Conservation (phyloP, 2,797 vertebrate species). For the Okamejei kenojei region DNA sequence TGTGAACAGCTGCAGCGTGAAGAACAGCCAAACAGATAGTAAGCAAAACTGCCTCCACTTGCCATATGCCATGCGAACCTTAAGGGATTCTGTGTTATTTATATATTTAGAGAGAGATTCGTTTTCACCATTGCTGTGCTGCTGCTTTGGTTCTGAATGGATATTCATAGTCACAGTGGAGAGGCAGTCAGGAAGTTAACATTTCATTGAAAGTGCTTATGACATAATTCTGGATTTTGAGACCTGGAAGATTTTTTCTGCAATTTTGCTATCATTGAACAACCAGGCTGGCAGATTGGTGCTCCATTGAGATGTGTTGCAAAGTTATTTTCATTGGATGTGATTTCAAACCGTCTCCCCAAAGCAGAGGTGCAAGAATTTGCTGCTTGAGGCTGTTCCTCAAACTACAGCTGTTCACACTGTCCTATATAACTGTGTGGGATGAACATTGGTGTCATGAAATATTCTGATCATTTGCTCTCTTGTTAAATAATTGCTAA, state of each 20-base stretch:
- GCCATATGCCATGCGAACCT: neutral
- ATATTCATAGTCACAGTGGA: neutral
- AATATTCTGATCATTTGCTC: neutral
- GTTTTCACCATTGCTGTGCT: neutral
- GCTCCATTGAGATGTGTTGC: neutral
- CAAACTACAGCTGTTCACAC: constrained; percentile 17
- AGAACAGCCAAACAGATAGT: neutral
- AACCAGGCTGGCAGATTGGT: neutral
- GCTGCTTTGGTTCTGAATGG: neutral
- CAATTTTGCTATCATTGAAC: neutral
- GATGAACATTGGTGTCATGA: constrained; percentile 11
- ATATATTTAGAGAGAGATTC: neutral
- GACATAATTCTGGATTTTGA: neutral
- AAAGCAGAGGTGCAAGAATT: neutral
- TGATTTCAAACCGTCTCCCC: neutral
- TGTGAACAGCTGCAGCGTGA: constrained; percentile 6
- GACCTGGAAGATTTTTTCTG: neutral
- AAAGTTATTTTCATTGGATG: neutral
- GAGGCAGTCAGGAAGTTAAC: neutral
- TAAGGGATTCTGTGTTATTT: neutral
- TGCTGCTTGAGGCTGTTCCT: neutral
- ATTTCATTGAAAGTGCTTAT: neutral
- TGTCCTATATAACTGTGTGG: neutral
- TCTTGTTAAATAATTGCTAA: constrained; percentile 22
- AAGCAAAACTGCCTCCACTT: neutral